Evolutionary conservation across 2,113 vertebrate genomes (phyloP), one percentile per base, ranked within the genome.

Genomic region (Hippocampus comes): DNA sequence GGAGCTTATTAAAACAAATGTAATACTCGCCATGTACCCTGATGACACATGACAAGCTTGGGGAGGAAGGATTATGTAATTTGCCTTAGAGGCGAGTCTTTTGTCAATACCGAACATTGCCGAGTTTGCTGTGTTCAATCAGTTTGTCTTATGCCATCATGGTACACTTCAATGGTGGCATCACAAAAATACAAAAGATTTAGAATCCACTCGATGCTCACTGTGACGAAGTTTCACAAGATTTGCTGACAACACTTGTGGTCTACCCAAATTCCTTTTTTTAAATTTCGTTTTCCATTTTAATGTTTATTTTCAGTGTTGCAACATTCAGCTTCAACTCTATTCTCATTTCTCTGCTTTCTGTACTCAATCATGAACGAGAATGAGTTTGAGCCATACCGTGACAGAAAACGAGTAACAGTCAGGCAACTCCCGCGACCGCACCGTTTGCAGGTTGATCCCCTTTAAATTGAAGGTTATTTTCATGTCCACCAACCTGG

Each of bases 381-480:
- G 43, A 12, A 43, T 0, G 1, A 23, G 18, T n/a, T 34, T 30
- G 6, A 81, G 69, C 11, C 88, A 84, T 91, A 95, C 97, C 81
- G 69, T 95, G 9, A 97, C 93, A 71, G 89, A 88, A 90, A 98
- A 99, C 0, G 85, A 79, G 42, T 97, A 98, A 89, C 97, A 99
- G 90, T 98, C 97, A 0, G 97, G 96, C 51, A 97, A 21, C 82
- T 97, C 96, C 15, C 91, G 93, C 9, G 93, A 92, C 59, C 92
- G 93, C 76, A 97, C 92, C 0, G 95, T 96, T 88, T 98, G 96
- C 0, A 99, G 90, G 81, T 97, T 96, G 77, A 98, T 95, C 74
- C 96, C 96, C 82, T 95, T 96, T 75, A 99, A 89, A 73, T 89
- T 91, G 87, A 99, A 98, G 25, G 90, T 93, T 74, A 98, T 91